Evolutionary conservation across 1,140 invertebrate genomes (phyloP).

Genomic region (Halictus rubicundus): DNA sequence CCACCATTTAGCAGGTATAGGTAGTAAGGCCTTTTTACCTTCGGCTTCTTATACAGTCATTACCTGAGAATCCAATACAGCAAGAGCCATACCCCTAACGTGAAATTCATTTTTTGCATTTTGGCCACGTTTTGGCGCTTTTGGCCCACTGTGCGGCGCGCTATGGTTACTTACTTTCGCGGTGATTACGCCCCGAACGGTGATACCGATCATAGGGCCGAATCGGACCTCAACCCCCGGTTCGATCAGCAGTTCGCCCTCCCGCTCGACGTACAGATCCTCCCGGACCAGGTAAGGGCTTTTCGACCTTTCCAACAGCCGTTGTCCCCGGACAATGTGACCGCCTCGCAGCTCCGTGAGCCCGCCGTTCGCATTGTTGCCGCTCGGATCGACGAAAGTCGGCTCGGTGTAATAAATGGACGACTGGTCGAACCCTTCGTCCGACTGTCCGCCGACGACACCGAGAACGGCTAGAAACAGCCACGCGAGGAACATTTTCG

Average conservation of each 20-base stretch:
- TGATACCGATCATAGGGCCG: conserved; percentile 93
- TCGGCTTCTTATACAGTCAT: too few species aligned
- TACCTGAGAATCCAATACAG: too few species aligned
- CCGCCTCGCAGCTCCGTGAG: conserved; percentile 85
- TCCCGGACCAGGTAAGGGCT: conserved; percentile 90
- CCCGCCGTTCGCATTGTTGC: conserved; percentile 28
- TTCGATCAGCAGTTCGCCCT: conserved; percentile 89
- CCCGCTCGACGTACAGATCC: conserved; percentile 89
- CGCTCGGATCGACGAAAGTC: conserved; percentile 52
- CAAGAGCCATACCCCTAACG: too few species aligned
- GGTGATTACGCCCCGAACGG: conserved; percentile 91
- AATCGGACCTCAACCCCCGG: conserved; percentile 93
- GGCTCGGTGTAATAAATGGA: conserved; percentile 79
- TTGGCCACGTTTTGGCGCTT: too few species aligned
- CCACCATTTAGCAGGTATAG: too few species aligned
- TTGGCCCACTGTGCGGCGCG: too few species aligned
- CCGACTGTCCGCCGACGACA: conserved; percentile 31
- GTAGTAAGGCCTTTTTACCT: too few species aligned
- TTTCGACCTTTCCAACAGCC: conserved; percentile 79
- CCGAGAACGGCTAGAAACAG: conserved; percentile 15
- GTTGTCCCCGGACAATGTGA: conserved; percentile 80
- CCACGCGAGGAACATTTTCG: conserved; percentile 37
- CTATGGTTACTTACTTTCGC: conserved; percentile 89
- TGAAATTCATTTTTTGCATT: too few species aligned
- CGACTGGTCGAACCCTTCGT: conserved; percentile 63